Conservation (phyloP, 2,797 vertebrate species). For the Ctenosaura bakeri region DNA sequence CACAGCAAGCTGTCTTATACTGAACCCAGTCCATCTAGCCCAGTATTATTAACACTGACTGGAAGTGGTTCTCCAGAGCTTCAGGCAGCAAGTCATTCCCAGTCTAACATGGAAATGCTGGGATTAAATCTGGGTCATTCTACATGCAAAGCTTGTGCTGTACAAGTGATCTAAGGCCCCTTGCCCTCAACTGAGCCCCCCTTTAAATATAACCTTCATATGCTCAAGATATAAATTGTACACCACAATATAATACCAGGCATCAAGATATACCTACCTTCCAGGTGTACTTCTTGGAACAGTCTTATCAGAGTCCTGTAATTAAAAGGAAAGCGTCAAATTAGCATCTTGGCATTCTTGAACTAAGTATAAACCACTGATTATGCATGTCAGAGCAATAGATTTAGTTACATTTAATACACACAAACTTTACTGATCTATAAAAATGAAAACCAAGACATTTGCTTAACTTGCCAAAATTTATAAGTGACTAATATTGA, state of each 20-base stretch:
- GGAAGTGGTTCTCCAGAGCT: neutral
- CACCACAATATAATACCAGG: neutral
- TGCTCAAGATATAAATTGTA: neutral
- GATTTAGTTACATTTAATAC: neutral
- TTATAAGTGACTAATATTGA: conserved; percentile 15
- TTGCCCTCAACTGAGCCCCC: neutral
- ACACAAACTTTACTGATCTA: neutral
- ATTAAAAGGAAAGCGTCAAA: conserved; percentile 47
- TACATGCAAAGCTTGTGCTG: neutral
- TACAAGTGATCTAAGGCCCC: neutral
- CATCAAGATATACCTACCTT: conserved; percentile 83
- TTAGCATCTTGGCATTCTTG: neutral
- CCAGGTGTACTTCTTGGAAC: conserved; percentile 92
- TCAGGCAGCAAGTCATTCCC: neutral
- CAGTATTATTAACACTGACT: neutral
- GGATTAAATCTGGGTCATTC: neutral
- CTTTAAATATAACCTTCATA: conserved; percentile 22
- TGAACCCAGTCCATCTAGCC: too few species aligned
- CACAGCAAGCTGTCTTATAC: neutral
- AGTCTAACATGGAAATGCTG: neutral
- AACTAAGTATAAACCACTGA: neutral
- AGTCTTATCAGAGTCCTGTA: conserved; percentile 91
- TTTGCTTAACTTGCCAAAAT: neutral
- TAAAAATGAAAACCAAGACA: conserved; percentile 1
- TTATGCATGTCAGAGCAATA: neutral